Base-by-base conservation (phyloP, 2,888 invertebrate genomes). In the Drosophila vallismaia region DNA sequence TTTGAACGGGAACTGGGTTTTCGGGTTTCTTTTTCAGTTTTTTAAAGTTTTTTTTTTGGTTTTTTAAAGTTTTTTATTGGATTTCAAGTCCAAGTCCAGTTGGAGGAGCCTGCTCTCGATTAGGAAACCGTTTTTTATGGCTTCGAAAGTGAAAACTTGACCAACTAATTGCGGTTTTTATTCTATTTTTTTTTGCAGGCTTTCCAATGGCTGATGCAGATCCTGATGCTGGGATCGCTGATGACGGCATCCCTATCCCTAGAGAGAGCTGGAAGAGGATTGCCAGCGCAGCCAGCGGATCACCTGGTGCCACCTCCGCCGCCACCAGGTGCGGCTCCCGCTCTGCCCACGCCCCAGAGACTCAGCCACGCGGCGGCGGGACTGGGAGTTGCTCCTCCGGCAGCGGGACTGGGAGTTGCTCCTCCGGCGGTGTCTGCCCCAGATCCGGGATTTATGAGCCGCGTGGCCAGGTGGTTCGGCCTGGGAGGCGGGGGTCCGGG, bases 381-480 rank as follows among this genome's bases (percentile, higher is more conserved):
- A 7, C 74, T 68, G 9, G 76, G 58, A 5, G 75, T 73, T 33
- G 59, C 75, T 0, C 68, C 68, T 60, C 26, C 24, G 6, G 24
- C 4, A 7, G 67, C 58, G 54, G 71, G 50, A 8, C 75, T 68
- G 9, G 76, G 58, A 5, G 75, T 73, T 33, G 59, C 75, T 0
- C 70, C 68, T 60, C 28, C 24, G 9, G 12, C 4, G 9, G 67
- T 36, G 12, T n/a, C 9, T 7, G 7, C 49, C 0, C 28, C 26
- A 3, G 36, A 72, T 0, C 40, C 59, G 0, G 90, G 92, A 31
- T 89, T 92, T 68, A 91, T 92, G 89, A 89, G 90, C 57, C 87
- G 91, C 51, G 88, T 92, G 59, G 92, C 91, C 26, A 85, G 91
- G 55, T 92, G 92, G 92, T 91, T 92, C 74, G 92, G 92, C 14